Evolutionary conservation across 2,888 invertebrate genomes (phyloP).

Genomic region (Drosophila fungiperda): DNA sequence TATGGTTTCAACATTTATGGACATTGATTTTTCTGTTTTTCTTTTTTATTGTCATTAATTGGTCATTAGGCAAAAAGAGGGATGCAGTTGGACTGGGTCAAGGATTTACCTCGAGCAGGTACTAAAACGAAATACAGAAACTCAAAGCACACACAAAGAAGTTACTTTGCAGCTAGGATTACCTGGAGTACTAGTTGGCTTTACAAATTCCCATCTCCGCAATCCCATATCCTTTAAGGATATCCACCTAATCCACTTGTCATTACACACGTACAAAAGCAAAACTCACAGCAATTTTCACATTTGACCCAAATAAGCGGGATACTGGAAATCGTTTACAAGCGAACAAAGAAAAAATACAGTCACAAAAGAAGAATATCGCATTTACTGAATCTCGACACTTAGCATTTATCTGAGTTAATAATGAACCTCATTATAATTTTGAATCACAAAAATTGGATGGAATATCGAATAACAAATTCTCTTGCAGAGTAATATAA

Average conservation of each 20-base stretch:
- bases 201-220: background rate
- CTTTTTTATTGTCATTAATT: conserved; percentile 56
- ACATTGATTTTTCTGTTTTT: conserved; percentile 15
- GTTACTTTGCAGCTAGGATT: background rate
- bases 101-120: conserved; percentile 11
- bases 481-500: background rate
- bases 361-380: conserved; percentile 17
- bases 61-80: conserved; percentile 40
- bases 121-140: background rate
- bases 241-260: conserved; percentile 41
- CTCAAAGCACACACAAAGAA: background rate
- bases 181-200: conserved; percentile 1
- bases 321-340: background rate
- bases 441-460: conserved; percentile 43
- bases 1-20: conserved; percentile 55
- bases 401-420: conserved; percentile 68
- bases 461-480: background rate
- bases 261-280: conserved; percentile 23
- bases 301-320: conserved; percentile 41
- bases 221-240: conserved; percentile 1
- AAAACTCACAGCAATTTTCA: conserved; percentile 22
- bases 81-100: conserved; percentile 22
- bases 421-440: conserved; percentile 73
- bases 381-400: conserved; percentile 42
- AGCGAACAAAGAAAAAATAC: conserved; percentile 4